Conservation (phyloP, 2,797 vertebrate species). For the Anabas testudineus region DNA sequence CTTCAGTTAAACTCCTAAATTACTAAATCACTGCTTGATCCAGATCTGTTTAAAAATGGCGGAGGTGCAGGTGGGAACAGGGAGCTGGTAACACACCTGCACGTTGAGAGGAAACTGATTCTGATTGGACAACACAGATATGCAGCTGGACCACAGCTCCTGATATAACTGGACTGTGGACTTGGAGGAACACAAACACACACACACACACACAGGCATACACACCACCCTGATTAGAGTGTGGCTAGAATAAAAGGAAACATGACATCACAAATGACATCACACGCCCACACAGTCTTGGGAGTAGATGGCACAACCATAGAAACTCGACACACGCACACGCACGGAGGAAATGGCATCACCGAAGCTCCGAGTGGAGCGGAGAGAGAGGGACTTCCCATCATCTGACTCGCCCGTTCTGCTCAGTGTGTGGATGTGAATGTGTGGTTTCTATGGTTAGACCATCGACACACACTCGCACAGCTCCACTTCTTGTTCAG, state of each 20-base stretch:
- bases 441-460: slow-evolving; percentile 39
- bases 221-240: slow-evolving; percentile 33
- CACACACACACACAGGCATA: neutral
- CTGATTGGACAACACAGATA: slow-evolving; percentile 40
- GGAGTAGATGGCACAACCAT: slow-evolving; percentile 45
- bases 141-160: neutral
- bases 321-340: slow-evolving; percentile 29
- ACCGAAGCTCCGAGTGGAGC: slow-evolving; percentile 62
- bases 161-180: slow-evolving; percentile 44
- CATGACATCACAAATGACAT: slow-evolving; percentile 74
- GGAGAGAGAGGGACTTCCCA: slow-evolving; percentile 74
- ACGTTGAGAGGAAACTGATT: slow-evolving; percentile 18
- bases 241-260: slow-evolving; percentile 66
- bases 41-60: slow-evolving; percentile 1
- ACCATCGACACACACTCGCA: slow-evolving; percentile 21
- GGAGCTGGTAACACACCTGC: neutral
- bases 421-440: slow-evolving; percentile 11
- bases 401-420: slow-evolving; percentile 50
- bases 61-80: neutral
- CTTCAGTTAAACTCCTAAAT: neutral
- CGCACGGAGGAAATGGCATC: slow-evolving; percentile 66
- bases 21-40: slow-evolving; percentile 14
- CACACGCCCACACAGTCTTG: slow-evolving; percentile 59
- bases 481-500: slow-evolving; percentile 15
- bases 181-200: slow-evolving; percentile 3